Evolutionary conservation across 1,140 invertebrate species (phyloP), one percentile per base, ranked within the genome.

Genomic region (Odontomachus brunneus): DNA sequence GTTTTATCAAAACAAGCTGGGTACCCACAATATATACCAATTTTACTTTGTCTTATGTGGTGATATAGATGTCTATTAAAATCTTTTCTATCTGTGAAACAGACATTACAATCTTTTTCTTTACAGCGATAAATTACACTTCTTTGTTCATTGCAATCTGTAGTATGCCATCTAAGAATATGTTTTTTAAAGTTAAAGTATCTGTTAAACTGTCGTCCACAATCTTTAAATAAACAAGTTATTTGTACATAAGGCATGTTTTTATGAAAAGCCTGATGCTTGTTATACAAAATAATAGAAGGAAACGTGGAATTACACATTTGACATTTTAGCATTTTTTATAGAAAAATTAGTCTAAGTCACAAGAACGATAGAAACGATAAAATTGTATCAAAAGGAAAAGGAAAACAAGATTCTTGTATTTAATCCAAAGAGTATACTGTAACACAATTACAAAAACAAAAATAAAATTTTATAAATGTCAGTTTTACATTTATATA

Each of bases 11-110:
- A 49, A 49, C 15, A 67, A 67, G 0, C 22, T 49, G 65, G 11
- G 1, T 67, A 67, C 17, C 65, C 44, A 49, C 65, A 67, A 67
- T 26, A 51, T 11, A 67, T 67, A 1, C 22, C 65, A 67, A n/a
- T 49, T 67, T 67, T 67, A 67, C 3, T 67, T 67, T 26, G 65
- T 17, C 9, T 67, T 67, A 67, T 67, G 14, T 67, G 65, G 49
- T n/a, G 7, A 67, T 69, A 69, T 12, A 69, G 51, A 14, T 69
- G 24, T 53, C 1, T 69, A 19, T 53, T 69, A 53, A n/a, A n/a
- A n/a, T n/a, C n/a, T n/a, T n/a, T n/a, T n/a, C n/a, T n/a, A n/a
- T n/a, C n/a, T n/a, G n/a, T 53, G 17, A 69, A 69, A 69, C 7
- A 53, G 9, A 4, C 24, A 29, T 69, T 69, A 17, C 66, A 69